Evolutionary conservation across 2,888 invertebrate species (phyloP), one percentile per base, ranked within the genome.

Genomic region (Drosophila parthenogenetica): DNA sequence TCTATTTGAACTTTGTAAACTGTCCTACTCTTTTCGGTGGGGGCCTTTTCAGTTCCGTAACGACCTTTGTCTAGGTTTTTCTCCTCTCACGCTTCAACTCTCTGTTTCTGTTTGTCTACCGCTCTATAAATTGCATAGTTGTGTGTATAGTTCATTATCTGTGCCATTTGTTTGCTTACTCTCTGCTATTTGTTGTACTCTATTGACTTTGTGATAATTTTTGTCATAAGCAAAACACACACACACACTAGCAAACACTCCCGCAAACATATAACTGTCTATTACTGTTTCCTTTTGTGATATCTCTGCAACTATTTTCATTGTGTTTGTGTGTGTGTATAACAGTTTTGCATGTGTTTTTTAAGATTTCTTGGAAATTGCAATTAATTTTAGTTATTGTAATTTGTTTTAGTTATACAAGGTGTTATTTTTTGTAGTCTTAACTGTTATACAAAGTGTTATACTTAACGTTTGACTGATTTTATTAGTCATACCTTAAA

Each of bases 161-260:
- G 43, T 65, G 65, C 32, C 51, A 69, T 79, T 76, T 73, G 59
- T 67, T 73, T 74, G 62, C 67, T 35, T 13, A 13, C 46, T 55
- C 45, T 50, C 51, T 46, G 66, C 51, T 71, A 74, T 71, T 72
- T 69, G 60, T 63, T 81, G 57, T 57, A 61, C 60, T 69, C 49
- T 83, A 70, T 87, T 89, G 84, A 80, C 84, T 57, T 71, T 77
- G 37, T 77, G 83, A 83, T 89, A 83, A 80, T 69, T 66, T 66
- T 68, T 59, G 50, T 55, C 58, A 64, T 60, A 66, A 66, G 51
- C 55, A 71, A 61, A 76, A 51, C 62, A 60, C 39, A 59, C 58
- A 46, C 35, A 53, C 43, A 57, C 37, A 58, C 29, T 43, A 42
- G 13, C 22, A 45, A n/a, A 10, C 50, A 32, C 50, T 45, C 25